phyloP scores from a whole-genome alignment of 2,888 invertebrate species.

The Taenaris catops region DNA sequence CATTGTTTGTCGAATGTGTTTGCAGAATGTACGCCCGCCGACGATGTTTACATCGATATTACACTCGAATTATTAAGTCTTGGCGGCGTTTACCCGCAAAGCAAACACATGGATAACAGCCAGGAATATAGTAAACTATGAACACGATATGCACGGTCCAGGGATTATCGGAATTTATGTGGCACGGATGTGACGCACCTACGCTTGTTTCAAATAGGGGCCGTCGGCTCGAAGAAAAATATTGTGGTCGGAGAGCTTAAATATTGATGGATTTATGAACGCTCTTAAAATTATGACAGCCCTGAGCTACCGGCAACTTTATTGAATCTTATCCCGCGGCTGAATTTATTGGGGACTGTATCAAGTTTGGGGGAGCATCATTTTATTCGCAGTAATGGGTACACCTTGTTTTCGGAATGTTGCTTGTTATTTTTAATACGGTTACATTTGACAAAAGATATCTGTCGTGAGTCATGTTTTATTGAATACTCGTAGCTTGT shows the following conservation, averaged over 20 bases:
- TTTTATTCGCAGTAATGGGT: slow-evolving; percentile 37
- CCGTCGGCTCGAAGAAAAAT: slow-evolving; percentile 58
- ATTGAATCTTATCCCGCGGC: slow-evolving; percentile 62
- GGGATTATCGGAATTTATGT: slow-evolving; percentile 72
- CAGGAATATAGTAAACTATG: slow-evolving; percentile 54
- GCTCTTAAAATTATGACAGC: slow-evolving; percentile 72
- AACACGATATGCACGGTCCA: slow-evolving; percentile 50
- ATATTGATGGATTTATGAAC: slow-evolving; percentile 77
- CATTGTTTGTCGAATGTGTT: slow-evolving; percentile 13
- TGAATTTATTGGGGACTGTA: slow-evolving; percentile 60
- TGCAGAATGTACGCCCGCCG: slow-evolving; percentile 28
- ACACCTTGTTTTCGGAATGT: slow-evolving; percentile 24
- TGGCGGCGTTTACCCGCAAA: slow-evolving; percentile 54
- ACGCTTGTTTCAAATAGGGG: slow-evolving; percentile 30
- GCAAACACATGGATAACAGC: slow-evolving; percentile 64
- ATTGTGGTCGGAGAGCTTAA: slow-evolving; percentile 69
- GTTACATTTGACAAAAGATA: slow-evolving; percentile 2
- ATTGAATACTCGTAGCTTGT: no score
- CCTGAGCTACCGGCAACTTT: slow-evolving; percentile 57
- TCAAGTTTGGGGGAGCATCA: slow-evolving; percentile 46
- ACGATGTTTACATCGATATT: slow-evolving; percentile 44
- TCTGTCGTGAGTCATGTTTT: not conserved
- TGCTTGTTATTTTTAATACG: slow-evolving; percentile 23
- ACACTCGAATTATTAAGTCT: slow-evolving; percentile 58
- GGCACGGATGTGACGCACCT: slow-evolving; percentile 68